Base-by-base conservation (phyloP, 1,140 invertebrate species). In the Physella acuta region DNA sequence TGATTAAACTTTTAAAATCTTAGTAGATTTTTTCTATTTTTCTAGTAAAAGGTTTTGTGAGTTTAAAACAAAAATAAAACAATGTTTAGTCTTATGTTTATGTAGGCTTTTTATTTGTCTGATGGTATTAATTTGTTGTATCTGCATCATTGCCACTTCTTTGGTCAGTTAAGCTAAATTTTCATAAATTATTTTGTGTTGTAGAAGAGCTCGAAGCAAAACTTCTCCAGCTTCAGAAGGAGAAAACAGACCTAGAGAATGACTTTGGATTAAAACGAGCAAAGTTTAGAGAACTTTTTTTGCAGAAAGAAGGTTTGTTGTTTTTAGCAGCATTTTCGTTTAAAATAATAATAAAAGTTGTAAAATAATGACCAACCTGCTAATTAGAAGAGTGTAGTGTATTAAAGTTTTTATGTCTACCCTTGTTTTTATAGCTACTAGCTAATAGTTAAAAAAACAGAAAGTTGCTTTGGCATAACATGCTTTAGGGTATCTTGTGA, bases 221-320 rank as follows among this genome's bases (percentile, higher is more conserved):
- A 34, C 17, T 61, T 26, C 2, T 2, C 14, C 59, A 8, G 36
- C 30, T 61, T 33, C 26, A 37, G 26, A 61, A 61, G 26, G 59
- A 61, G 24, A 61, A 61, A 28, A 36, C 20, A 36, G 59, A 61
- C n/a, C 59, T 61, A 0, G 59, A 61, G 28, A 39, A 8, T 3
- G 59, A 61, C 28, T 61, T 61, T 44, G 59, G 59, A 39, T 2
- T 61, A 37, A 61, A 61, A 61, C 59, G 59, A 26, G 59, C 59
- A 36, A 61, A 61, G 26, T 61, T 61, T 61, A 3, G 24, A 30
- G 59, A 61, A 34, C 59, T 61, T 11, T 61, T 44, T 24, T 3
- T 61, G 39, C 59, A 61, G 20, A 61, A 44, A 28, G 59, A 61
- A 44, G 36, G 59, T 61, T 28, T 1, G 24, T 30, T 11, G 28